These are phyloP conservation scores for Trypoxylon attenuatum DNA, from an alignment of 2,888 invertebrate species.

Conservation along the genomic window DNA sequence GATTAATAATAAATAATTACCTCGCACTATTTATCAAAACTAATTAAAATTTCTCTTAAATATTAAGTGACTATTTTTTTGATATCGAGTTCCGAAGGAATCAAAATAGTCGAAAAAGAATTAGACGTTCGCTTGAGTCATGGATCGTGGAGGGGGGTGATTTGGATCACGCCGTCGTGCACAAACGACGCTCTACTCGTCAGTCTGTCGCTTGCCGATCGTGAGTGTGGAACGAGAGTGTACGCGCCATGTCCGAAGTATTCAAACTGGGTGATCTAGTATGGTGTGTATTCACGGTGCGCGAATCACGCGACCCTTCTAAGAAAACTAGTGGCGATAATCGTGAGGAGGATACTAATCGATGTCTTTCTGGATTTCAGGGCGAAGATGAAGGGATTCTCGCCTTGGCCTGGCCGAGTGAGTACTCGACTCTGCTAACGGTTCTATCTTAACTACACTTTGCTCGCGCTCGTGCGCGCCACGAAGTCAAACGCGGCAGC, in stretches of 20 bases:
- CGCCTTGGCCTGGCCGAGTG: slow-evolving; percentile 98
- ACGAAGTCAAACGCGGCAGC: slow-evolving; percentile 51
- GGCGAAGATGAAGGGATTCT: slow-evolving; percentile 99
- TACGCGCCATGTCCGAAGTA: slow-evolving; percentile 76
- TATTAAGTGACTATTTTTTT: background rate
- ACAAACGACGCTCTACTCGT: slow-evolving; percentile 67
- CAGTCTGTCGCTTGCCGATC: slow-evolving; percentile 72
- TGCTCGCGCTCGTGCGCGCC: slow-evolving; percentile 57
- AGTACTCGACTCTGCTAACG: slow-evolving; percentile 76
- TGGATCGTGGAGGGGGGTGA: slow-evolving; percentile 46
- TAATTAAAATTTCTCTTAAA: background rate
- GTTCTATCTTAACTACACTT: slow-evolving; percentile 63
- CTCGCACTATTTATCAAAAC: background rate
- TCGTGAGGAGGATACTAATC: slow-evolving; percentile 40
- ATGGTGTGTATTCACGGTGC: slow-evolving; percentile 77
- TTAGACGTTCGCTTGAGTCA: slow-evolving; percentile 39
- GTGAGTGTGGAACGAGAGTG: slow-evolving; percentile 48
- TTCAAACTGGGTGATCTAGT: slow-evolving; percentile 82
- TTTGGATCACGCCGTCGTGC: slow-evolving; percentile 65
- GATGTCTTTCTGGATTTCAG: slow-evolving; percentile 78
- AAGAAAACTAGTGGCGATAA: slow-evolving; percentile 18
- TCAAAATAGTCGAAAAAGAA: background rate
- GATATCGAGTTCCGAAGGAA: rapidly evolving
- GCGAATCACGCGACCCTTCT: slow-evolving; percentile 25
- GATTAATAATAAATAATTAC: slow-evolving; percentile 1